Evolutionary conservation across 2,797 vertebrate species (phyloP).

Genomic region (Cuniculus paca): DNA sequence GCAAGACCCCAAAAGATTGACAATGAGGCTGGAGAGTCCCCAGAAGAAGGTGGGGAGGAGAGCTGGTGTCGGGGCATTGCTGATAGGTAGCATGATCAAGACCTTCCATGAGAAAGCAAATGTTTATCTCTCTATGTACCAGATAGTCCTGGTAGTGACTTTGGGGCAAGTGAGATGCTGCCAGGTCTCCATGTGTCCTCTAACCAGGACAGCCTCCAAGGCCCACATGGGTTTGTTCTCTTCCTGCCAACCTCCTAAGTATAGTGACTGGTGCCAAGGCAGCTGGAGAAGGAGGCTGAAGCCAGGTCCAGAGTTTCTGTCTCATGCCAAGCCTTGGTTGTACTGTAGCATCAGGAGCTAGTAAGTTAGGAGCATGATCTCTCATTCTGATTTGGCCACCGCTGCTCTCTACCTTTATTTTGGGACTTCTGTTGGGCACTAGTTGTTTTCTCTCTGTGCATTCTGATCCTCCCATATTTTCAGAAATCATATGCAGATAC

Average conservation of each 20-base stretch:
- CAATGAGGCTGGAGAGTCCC: background rate
- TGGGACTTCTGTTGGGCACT: background rate
- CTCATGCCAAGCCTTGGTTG: background rate
- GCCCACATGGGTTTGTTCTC: background rate
- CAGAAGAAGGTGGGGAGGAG: conserved; percentile 2
- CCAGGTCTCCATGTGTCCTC: background rate
- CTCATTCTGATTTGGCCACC: background rate
- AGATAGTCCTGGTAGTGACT: conserved; percentile 12
- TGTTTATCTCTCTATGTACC: background rate
- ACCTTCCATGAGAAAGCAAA: background rate
- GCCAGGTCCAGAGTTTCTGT: conserved; percentile 2
- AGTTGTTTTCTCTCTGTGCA: background rate
- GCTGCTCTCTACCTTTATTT: background rate
- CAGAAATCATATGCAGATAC: background rate
- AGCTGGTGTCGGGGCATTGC: background rate
- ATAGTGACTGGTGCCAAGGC: background rate
- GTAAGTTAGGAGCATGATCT: background rate
- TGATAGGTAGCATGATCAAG: background rate
- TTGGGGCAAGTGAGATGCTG: background rate
- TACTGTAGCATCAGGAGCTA: conserved; percentile 11
- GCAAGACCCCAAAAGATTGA: background rate
- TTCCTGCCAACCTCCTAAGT: background rate
- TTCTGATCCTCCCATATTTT: background rate
- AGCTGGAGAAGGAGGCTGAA: conserved; percentile 1
- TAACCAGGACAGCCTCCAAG: background rate